phyloP scores from a whole-genome alignment of 2,888 invertebrate genomes.

The Volucella inanis region DNA sequence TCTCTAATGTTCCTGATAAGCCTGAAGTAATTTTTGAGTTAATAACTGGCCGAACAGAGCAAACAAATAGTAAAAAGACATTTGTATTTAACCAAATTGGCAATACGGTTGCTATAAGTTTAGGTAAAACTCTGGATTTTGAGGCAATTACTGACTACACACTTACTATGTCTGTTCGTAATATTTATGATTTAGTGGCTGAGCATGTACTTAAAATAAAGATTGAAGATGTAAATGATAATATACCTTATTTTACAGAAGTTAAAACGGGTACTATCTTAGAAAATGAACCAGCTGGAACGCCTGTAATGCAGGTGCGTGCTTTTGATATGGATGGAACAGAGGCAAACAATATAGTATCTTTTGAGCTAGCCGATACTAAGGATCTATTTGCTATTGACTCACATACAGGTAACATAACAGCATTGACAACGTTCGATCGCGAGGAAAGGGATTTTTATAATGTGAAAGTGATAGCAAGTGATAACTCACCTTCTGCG shows the following conservation, averaged over 20 bases:
- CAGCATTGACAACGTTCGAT: constrained; percentile 91
- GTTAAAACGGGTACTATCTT: constrained; percentile 91
- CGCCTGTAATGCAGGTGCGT: constrained; percentile 92
- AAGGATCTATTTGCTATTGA: constrained; percentile 92
- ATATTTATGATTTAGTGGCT: constrained; percentile 90
- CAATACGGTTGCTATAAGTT: constrained; percentile 88
- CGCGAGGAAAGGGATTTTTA: constrained; percentile 93
- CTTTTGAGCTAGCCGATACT: constrained; percentile 88
- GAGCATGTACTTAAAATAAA: constrained; percentile 91
- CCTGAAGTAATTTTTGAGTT: constrained; percentile 91
- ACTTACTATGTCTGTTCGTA: constrained; percentile 91
- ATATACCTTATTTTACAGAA: constrained; percentile 93
- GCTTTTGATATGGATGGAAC: constrained; percentile 95
- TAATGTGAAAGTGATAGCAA: constrained; percentile 94
- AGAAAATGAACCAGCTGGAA: constrained; percentile 92
- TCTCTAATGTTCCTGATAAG: constrained; percentile 90
- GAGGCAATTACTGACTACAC: constrained; percentile 93
- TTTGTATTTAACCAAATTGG: constrained; percentile 88
- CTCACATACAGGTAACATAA: constrained; percentile 93
- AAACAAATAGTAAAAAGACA: constrained; percentile 92
- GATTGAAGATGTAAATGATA: constrained; percentile 95
- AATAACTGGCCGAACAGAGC: constrained; percentile 91
- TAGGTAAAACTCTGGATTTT: constrained; percentile 91
- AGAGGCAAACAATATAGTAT: constrained; percentile 91
- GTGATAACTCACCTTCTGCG: constrained; percentile 94